Conservation (phyloP, 2,888 invertebrate genomes). For the Agrotis clavis region DNA sequence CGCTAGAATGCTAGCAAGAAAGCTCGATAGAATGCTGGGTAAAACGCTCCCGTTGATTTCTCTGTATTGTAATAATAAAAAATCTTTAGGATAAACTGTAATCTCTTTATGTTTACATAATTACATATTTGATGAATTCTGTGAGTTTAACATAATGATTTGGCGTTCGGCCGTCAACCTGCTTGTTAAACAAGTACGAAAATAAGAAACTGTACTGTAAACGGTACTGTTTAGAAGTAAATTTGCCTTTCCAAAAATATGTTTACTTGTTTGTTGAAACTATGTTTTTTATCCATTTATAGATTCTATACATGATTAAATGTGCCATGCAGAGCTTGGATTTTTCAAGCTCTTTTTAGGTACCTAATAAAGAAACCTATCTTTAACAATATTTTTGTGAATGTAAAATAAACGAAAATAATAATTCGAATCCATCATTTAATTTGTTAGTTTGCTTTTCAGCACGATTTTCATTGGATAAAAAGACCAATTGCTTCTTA, state of each 20-base stretch:
- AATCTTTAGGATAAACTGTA: neutral
- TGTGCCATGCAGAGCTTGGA: neutral
- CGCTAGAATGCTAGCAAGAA: too few species aligned
- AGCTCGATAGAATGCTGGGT: too few species aligned
- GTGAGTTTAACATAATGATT: neutral
- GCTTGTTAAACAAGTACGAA: slow-evolving; percentile 4
- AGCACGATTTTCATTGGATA: neutral
- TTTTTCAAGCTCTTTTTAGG: neutral
- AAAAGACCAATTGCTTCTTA: slow-evolving; percentile 23
- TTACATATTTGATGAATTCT: slow-evolving; percentile 3
- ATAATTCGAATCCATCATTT: slow-evolving; percentile 1
- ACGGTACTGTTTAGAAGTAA: neutral
- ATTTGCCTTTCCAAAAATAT: slow-evolving; percentile 17
- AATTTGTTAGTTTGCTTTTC: slow-evolving; percentile 10
- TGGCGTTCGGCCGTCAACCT: slow-evolving; percentile 6
- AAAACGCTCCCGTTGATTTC: too few species aligned
- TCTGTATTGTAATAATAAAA: neutral
- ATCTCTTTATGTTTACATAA: neutral
- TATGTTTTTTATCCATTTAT: slow-evolving; percentile 18
- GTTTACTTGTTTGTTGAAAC: too few species aligned
- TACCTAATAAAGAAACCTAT: neutral
- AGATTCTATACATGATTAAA: slow-evolving; percentile 5
- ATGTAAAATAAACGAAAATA: slow-evolving; percentile 18
- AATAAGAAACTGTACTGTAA: too few species aligned
- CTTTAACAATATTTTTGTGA: neutral